Percentiles rank a stretch among this genome's conserved stretches.
phyloP scores from a whole-genome alignment of 2,888 invertebrate genomes.

The Melolontha melolontha region DNA sequence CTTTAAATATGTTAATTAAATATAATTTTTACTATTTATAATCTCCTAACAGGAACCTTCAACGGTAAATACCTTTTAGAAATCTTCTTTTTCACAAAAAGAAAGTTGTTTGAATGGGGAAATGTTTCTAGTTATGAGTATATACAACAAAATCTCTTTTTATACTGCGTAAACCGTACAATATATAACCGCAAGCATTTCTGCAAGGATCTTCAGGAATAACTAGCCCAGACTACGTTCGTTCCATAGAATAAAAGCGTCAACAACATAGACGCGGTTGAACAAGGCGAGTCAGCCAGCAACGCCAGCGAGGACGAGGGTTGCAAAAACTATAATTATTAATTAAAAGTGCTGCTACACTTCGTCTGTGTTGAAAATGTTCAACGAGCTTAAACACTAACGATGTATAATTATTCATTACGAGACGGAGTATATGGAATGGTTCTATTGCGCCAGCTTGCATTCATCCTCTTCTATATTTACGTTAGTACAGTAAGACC shows the following conservation, averaged over 20 bases:
- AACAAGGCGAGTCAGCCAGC: background rate
- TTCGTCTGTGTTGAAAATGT: conserved; percentile 23
- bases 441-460: background rate
- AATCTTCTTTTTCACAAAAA: no score
- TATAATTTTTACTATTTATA: no score
- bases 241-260: conserved; percentile 16
- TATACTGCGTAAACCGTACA: no score
- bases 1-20: no score
- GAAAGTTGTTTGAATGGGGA: background rate
- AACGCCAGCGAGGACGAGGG: background rate
- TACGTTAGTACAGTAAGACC: background rate
- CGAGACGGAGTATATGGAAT: background rate
- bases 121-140: no score
- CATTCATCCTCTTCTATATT: background rate
- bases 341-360: conserved; percentile 34
- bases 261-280: conserved; percentile 9
- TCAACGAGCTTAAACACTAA: conserved; percentile 29
- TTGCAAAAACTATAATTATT: conserved; percentile 30
- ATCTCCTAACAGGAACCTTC: no score
- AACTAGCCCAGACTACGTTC: background rate
- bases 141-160: no score
- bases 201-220: conserved; percentile 6
- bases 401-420: conserved; percentile 35
- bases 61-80: no score
- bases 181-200: background rate